phyloP scores from a whole-genome alignment of 2,113 vertebrate genomes.

The Mobula hypostoma region DNA sequence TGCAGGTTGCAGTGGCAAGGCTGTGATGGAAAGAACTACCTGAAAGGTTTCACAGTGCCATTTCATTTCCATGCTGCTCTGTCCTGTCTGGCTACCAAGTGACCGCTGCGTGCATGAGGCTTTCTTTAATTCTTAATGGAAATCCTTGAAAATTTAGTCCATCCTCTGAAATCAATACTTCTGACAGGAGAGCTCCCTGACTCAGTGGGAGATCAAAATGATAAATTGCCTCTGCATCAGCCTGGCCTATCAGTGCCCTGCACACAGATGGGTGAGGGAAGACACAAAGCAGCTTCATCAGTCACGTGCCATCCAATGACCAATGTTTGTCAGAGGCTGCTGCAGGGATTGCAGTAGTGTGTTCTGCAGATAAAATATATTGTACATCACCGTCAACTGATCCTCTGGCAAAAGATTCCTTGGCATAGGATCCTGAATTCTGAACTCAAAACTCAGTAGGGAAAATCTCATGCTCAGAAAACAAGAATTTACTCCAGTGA shows the following conservation, averaged over 20 bases:
- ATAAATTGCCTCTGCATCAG: constrained; percentile 82
- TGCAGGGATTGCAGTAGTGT: constrained; percentile 58
- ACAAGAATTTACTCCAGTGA: not conserved
- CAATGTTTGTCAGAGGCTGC: constrained; percentile 54
- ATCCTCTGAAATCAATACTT: constrained; percentile 78
- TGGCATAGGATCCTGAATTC: constrained; percentile 33
- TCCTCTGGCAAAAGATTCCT: constrained; percentile 31
- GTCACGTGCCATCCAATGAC: constrained; percentile 66
- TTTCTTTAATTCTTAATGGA: constrained; percentile 70
- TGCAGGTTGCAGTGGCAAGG: constrained; percentile 69
- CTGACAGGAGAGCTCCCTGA: constrained; percentile 76
- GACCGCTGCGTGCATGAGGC: constrained; percentile 66
- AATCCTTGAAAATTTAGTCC: constrained; percentile 78
- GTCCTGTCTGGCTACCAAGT: constrained; percentile 74
- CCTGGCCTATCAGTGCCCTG: constrained; percentile 84
- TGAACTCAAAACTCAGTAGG: not conserved
- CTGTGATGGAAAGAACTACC: constrained; percentile 81
- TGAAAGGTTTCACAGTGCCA: constrained; percentile 91
- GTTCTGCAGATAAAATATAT: constrained; percentile 46
- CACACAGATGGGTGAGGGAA: constrained; percentile 57
- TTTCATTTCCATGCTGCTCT: constrained; percentile 80
- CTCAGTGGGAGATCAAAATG: constrained; percentile 84
- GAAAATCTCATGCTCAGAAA: not conserved
- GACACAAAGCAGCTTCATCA: constrained; percentile 51
- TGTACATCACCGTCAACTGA: constrained; percentile 41